Evolutionary conservation across 2,797 vertebrate species (phyloP), one percentile per base, ranked within the genome.

Genomic region (Calcarius lapponicus): DNA sequence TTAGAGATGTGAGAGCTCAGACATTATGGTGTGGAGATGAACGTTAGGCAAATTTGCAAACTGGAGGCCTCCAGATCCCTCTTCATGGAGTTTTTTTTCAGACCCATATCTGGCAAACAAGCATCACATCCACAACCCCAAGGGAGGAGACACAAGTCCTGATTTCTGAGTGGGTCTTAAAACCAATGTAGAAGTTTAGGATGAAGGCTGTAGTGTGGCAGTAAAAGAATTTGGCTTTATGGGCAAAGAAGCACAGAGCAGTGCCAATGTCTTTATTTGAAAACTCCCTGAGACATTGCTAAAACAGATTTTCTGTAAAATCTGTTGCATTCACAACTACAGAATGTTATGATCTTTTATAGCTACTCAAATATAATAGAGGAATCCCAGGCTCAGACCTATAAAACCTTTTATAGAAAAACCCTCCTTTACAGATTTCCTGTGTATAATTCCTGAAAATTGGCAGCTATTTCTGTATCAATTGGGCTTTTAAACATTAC

Each of bases 331-430:
- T 91, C 91, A 92, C 75, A 93, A 86, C 93, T 89, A 78, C 95
- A 85, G 95, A 94, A 92, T 95, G 92, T 95, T 95, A 94, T 82
- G 94, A 96, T 96, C 73, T 94, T 96, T 94, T 95, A 92, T 91
- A 96, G 95, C 80, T 94, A 61, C 88, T 94, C 76, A 96, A 84
- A 92, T 91, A 72, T 65, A 88, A 92, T 54, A 92, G 42, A 93
- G 95, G 90, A 90, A 94, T 93, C 88, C 93, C 94, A 92, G 76
- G 61, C 74, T 93, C 56, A 81, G 76, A 25, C 56, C 74, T 82
- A 75, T 93, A 86, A 94, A 95, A 75, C 13, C 40, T 90, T 86
- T 81, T 74, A 78, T 45, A 80, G 79, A 48, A 91, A 36, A 84
- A 10, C 50, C 25, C 38, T 81, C 45, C 57, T 84, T 96, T 80